phyloP scores from a whole-genome alignment of 1,140 invertebrate genomes.

The Apocrypta bakeri region DNA sequence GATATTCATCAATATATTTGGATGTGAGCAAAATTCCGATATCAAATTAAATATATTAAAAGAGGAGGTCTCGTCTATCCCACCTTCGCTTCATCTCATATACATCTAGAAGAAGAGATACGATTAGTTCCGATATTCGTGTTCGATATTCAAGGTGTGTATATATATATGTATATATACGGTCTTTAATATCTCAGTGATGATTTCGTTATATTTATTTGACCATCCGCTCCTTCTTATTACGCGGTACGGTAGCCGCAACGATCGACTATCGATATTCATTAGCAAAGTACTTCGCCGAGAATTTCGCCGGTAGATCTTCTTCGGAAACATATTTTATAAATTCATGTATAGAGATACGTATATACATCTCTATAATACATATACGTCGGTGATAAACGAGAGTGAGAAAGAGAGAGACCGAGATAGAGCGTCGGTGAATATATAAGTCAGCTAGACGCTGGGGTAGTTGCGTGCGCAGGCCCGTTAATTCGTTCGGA shows the following conservation, averaged over 20 bases:
- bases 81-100: conserved; percentile 14
- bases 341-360: conserved; percentile 16
- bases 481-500: conserved; percentile 68
- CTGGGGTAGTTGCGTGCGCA: conserved; percentile 63
- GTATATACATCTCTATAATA: too few species aligned
- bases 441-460: conserved; percentile 39
- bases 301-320: conserved; percentile 57
- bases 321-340: conserved; percentile 67
- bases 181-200: not conserved
- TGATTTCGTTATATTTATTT: not conserved
- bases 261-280: conserved; percentile 61
- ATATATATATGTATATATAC: too few species aligned
- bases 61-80: not conserved
- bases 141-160: too few species aligned
- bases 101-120: not conserved
- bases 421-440: conserved; percentile 45
- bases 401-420: conserved; percentile 51
- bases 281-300: conserved; percentile 57
- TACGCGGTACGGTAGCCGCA: not conserved
- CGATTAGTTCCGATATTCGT: not conserved
- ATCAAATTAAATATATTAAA: conserved; percentile 15
- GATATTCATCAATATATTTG: too few species aligned
- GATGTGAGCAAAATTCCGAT: too few species aligned
- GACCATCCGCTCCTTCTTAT: not conserved
- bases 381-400: not conserved